Percentiles rank a stretch among this genome's conserved stretches.
These are phyloP conservation scores for Bellardia pandia DNA, from an alignment of 2,888 invertebrate genomes.

Conservation along the genomic window DNA sequence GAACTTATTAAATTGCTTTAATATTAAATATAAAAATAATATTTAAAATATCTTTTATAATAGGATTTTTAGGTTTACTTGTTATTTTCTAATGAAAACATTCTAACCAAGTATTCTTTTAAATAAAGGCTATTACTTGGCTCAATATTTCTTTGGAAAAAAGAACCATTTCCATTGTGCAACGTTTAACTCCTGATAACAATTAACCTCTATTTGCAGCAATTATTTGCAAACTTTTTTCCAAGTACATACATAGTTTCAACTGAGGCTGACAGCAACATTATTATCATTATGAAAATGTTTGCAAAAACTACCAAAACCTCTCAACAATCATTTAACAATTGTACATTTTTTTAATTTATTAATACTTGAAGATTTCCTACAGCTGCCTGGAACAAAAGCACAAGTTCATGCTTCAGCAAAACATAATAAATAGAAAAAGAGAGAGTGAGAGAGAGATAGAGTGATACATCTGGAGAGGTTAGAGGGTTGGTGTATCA, in stretches of 20 bases:
- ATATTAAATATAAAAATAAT: background rate
- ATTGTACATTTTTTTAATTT: constrained; percentile 32
- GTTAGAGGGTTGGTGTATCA: background rate
- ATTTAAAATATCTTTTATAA: background rate
- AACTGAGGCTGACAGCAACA: background rate
- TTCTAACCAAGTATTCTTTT: too few relatives aligned
- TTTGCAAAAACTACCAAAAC: constrained; percentile 42
- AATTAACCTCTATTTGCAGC: constrained; percentile 38
- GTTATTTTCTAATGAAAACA: too few relatives aligned
- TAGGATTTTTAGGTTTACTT: background rate
- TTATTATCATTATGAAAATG: background rate
- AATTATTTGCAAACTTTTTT: background rate
- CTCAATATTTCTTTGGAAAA: background rate
- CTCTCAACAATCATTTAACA: constrained; percentile 25
- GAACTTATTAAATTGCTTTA: background rate
- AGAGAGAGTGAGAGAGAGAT: background rate
- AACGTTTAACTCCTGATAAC: constrained; percentile 38
- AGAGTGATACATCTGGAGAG: background rate
- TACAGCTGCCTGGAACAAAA: background rate
- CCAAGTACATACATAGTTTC: too few relatives aligned
- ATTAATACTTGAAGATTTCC: background rate
- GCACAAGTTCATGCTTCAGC: background rate
- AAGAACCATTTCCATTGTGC: background rate
- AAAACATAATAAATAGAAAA: background rate
- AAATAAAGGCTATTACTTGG: too few relatives aligned